Evolutionary conservation across 2,797 vertebrate species (phyloP).

Genomic region (Hoplostethus mediterraneus): DNA sequence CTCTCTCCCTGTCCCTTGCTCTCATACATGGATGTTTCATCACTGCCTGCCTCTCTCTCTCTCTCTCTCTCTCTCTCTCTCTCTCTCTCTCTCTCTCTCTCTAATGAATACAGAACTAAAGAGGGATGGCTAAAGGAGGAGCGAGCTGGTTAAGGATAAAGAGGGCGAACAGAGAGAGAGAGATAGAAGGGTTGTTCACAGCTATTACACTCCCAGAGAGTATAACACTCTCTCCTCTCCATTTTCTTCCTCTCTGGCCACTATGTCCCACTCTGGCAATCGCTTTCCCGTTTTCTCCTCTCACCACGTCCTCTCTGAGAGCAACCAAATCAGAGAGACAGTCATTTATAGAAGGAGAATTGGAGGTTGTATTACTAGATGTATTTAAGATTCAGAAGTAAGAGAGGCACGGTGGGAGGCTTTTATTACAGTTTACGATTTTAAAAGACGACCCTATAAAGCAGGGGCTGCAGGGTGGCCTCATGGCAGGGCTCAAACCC

Average conservation of each 20-base stretch:
- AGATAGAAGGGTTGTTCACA: slow-evolving; percentile 15
- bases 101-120: neutral
- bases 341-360: no score
- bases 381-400: no score
- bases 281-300: neutral
- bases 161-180: neutral
- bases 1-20: neutral
- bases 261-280: slow-evolving; percentile 15
- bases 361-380: no score
- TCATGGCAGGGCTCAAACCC: no score
- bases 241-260: slow-evolving; percentile 1
- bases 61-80: neutral
- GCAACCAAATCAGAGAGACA: no score
- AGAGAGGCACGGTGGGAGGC: no score
- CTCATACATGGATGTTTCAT: neutral
- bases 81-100: neutral
- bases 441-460: no score
- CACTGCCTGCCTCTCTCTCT: neutral
- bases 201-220: slow-evolving; percentile 41
- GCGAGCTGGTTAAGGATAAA: no score
- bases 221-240: neutral
- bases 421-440: no score
- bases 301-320: no score
- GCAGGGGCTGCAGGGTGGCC: no score
- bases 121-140: no score